Evolutionary conservation across 2,888 invertebrate species (phyloP), one percentile per base, ranked within the genome.

Genomic region (Caenorhabditis drosophilae): DNA sequence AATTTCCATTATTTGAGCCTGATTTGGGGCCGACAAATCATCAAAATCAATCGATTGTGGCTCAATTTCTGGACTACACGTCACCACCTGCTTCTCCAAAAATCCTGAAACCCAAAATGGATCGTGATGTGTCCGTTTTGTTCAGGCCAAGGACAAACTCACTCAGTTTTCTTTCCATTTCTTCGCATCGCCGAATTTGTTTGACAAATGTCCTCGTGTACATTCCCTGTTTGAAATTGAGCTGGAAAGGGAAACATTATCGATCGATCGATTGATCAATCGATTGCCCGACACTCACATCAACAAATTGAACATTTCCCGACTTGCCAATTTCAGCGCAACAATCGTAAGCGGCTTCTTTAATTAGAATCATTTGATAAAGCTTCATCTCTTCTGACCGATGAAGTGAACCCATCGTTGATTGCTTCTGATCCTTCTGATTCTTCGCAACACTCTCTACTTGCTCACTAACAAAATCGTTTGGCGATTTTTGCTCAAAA

Each of bases 191-290:
- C 50, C 95, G 90, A 41, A 96, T 93, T 86, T 97, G 96, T 86
- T 93, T 93, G 62, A 96, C 96, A 86, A 95, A 96, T 85, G 95
- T 95, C 68, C 95, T 89, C 89, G 96, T 94, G 84, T 96, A 96
- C 36, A 93, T 92, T 86, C 94, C 96, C 22, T 94, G 92, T 85
- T 94, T 92, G 1, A 93, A 92, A 86, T 96, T 96, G 60, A 95
- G 87, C 95, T 96, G 84, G 16, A 85, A 38, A 44, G 15, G 6
- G 26, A 23, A 44, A 26, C 7, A 20, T 42, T n/a, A 18, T 15
- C 25, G 25, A 25, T 25, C 25, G n/a, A 25, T 3, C 9, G 15
- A 20, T 11, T 36, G 16, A 9, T n/a, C 16, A 4, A 44, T 22
- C 4, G 4, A 6, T 44, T 18, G 6, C 4, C 44, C 15, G n/a